These are phyloP conservation scores for Thermophis baileyi DNA, from an alignment of 2,113 vertebrate genomes.

Conservation along the genomic window DNA sequence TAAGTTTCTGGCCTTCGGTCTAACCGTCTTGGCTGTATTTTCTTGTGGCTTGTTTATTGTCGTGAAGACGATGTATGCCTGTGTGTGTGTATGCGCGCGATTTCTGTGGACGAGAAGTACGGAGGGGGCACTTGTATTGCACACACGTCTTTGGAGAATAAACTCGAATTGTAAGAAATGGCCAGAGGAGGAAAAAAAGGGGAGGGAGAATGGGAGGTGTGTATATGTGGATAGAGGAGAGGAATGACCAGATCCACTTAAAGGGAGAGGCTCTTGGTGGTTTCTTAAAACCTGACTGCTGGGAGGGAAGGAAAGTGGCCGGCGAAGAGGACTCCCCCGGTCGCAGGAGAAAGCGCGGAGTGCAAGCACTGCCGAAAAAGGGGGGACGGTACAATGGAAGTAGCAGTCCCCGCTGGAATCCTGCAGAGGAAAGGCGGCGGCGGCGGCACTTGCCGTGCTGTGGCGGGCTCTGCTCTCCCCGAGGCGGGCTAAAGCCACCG, in stretches of 20 bases:
- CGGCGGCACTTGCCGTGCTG: constrained; percentile 9
- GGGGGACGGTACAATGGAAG: constrained; percentile 49
- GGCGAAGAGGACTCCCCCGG: constrained; percentile 36
- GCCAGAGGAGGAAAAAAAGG: constrained; percentile 56
- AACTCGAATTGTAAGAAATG: constrained; percentile 69
- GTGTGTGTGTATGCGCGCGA: constrained; percentile 7
- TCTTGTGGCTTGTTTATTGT: constrained; percentile 65
- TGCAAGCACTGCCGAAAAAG: not conserved
- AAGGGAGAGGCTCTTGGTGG: constrained; percentile 58
- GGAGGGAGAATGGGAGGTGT: constrained; percentile 57
- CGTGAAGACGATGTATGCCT: constrained; percentile 46
- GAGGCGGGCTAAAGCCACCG: constrained; percentile 42
- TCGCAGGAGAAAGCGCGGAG: constrained; percentile 23
- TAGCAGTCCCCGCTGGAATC: constrained; percentile 52
- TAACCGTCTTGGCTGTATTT: constrained; percentile 68
- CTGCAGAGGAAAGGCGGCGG: constrained; percentile 43
- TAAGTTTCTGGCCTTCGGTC: constrained; percentile 93
- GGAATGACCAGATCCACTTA: constrained; percentile 60
- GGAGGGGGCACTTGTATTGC: constrained; percentile 73
- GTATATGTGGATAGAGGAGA: constrained; percentile 5
- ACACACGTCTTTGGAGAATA: constrained; percentile 76
- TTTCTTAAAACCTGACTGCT: constrained; percentile 45
- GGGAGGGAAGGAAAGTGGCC: constrained; percentile 34
- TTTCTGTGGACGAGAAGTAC: constrained; percentile 24
- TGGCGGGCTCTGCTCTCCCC: constrained; percentile 25